A percentile compares a stretch with the other conserved stretches of the same genome.
Conservation (phyloP, 2,888 invertebrate species). For the Tenthredo scrophulariae region DNA sequence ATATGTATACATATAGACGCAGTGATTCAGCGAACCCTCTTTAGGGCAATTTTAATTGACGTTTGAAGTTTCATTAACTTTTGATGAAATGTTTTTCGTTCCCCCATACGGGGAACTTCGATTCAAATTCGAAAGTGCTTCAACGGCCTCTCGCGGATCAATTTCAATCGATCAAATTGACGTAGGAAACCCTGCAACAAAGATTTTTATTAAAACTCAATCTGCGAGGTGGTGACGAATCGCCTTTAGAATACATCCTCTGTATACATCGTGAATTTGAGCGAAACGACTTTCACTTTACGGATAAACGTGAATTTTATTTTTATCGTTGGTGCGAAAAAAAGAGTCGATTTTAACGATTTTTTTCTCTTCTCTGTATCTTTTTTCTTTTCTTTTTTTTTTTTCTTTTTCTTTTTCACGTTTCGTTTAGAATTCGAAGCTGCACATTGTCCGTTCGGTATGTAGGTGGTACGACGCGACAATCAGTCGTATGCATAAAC, state of each 20-base stretch:
- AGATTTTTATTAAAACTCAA: constrained; percentile 43
- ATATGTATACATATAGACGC: not conserved
- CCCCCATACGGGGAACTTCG: not conserved
- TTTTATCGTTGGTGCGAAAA: not conserved
- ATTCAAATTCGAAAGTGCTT: not conserved
- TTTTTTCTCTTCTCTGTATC: not conserved
- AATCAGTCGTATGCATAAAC: constrained; percentile 49
- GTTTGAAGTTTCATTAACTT: constrained; percentile 42
- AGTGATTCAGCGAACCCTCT: not conserved
- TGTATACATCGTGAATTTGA: not conserved
- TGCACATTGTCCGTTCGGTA: not conserved
- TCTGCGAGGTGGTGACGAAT: constrained; percentile 23
- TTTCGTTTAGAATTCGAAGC: constrained; percentile 12
- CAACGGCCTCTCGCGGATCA: constrained; percentile 55
- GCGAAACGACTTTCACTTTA: not conserved
- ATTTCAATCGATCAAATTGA: constrained; percentile 60
- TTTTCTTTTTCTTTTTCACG: not conserved
- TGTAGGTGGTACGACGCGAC: not conserved
- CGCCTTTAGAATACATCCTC: not conserved
- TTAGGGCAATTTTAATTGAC: not conserved
- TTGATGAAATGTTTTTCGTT: constrained; percentile 24
- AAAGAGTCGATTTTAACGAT: not conserved
- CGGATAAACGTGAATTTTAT: not conserved
- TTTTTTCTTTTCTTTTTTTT: not conserved
- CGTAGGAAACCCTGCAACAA: constrained; percentile 30